Evolutionary conservation across 1,140 invertebrate species (phyloP).

Genomic region (Zaprionus kolodkinae): DNA sequence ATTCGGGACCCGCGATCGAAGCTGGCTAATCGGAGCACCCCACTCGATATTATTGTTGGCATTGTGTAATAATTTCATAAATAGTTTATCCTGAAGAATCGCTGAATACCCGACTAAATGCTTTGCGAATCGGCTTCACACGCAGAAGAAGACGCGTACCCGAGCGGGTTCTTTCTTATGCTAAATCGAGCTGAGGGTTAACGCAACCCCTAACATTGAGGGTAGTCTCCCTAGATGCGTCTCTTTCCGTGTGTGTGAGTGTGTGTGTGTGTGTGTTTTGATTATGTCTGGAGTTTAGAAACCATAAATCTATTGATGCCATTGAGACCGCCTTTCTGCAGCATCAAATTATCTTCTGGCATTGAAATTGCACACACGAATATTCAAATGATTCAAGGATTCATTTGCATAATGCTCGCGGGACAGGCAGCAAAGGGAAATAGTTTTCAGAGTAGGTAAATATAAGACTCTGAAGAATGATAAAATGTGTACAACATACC

Average conservation of each 20-base stretch:
- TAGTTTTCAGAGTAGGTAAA: neutral
- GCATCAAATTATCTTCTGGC: constrained; percentile 76
- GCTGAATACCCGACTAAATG: constrained; percentile 75
- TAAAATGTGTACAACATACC: neutral
- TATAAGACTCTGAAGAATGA: neutral
- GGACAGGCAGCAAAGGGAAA: constrained; percentile 1
- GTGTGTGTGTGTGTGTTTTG: constrained; percentile 73
- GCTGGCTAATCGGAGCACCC: constrained; percentile 73
- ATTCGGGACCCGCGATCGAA: neutral
- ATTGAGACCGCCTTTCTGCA: constrained; percentile 78
- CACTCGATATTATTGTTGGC: constrained; percentile 72
- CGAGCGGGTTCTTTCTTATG: constrained; percentile 57
- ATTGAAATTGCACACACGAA: constrained; percentile 58
- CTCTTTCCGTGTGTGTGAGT: constrained; percentile 11
- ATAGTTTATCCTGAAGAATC: constrained; percentile 78
- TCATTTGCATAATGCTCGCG: constrained; percentile 66
- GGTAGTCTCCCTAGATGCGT: constrained; percentile 8
- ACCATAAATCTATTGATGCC: constrained; percentile 82
- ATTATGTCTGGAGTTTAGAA: constrained; percentile 77
- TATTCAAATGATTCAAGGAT: constrained; percentile 61
- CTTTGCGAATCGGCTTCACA: constrained; percentile 51
- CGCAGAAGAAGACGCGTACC: constrained; percentile 26
- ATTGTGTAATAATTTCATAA: constrained; percentile 81
- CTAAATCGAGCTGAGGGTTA: constrained; percentile 47
- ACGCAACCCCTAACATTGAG: constrained; percentile 56